Evolutionary conservation across 2,888 invertebrate genomes (phyloP).

Genomic region (Standfussiana lucernea): DNA sequence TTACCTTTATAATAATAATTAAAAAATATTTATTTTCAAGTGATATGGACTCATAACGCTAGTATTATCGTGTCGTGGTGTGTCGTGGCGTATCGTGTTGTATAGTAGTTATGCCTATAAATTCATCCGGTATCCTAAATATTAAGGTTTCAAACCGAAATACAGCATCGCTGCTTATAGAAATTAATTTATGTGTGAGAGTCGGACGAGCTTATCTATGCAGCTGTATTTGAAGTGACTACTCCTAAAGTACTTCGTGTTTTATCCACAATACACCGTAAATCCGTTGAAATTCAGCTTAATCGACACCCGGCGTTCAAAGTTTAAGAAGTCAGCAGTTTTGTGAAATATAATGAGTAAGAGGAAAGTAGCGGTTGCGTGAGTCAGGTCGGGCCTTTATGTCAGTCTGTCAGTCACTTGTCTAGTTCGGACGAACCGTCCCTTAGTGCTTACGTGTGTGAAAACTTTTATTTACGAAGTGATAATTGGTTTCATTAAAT

Average conservation of each 20-base stretch:
- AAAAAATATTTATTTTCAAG: too few relatives aligned
- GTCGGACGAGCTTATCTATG: background rate
- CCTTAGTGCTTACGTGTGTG: conserved; percentile 49
- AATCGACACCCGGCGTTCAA: conserved; percentile 53
- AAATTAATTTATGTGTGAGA: background rate
- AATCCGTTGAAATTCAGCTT: conserved; percentile 28
- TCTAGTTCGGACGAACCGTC: conserved; percentile 60
- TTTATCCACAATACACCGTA: conserved; percentile 6
- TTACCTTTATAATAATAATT: too few relatives aligned
- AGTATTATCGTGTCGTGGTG: too few relatives aligned
- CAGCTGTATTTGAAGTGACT: background rate
- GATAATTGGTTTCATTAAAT: conserved; percentile 40
- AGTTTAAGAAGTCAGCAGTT: conserved; percentile 70
- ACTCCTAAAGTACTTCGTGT: background rate
- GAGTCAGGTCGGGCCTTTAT: conserved; percentile 71
- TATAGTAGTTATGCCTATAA: too few relatives aligned
- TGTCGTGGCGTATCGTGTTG: too few relatives aligned
- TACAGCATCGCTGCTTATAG: background rate
- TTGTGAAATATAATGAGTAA: conserved; percentile 77
- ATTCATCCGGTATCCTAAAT: background rate
- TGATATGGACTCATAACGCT: too few relatives aligned
- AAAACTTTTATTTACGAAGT: conserved; percentile 35
- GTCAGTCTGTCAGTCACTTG: conserved; percentile 74
- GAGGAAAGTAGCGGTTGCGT: conserved; percentile 78
- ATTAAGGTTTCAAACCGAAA: background rate